Percentiles rank a stretch among this genome's conserved stretches.
Conservation (phyloP, 2,113 vertebrate species). For the Chaetodon auriga region DNA sequence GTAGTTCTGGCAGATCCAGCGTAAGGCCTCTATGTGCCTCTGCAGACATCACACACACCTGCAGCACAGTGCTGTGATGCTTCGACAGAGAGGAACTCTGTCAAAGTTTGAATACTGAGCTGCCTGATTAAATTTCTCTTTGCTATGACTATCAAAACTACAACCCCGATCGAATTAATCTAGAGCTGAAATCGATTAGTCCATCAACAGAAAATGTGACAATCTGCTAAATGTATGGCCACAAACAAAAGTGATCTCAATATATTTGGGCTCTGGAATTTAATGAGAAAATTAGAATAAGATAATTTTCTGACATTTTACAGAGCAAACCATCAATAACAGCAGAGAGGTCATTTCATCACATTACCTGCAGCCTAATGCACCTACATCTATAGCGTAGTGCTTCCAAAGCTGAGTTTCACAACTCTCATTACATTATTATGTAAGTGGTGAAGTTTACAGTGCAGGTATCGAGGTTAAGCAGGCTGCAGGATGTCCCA, state of each 20-base stretch:
- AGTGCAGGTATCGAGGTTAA: neutral
- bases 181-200: neutral
- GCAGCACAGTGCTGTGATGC: neutral
- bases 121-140: neutral
- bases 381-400: too few relatives aligned
- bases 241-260: neutral
- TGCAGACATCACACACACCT: slow-evolving; percentile 5
- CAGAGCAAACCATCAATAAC: neutral
- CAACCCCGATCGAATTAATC: neutral
- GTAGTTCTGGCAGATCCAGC: neutral
- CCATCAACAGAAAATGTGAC: neutral
- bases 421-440: neutral
- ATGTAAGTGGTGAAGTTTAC: neutral
- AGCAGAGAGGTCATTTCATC: too few relatives aligned
- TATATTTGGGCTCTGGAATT: too few relatives aligned
- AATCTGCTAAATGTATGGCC: neutral
- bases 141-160: neutral
- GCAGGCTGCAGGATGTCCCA: neutral
- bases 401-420: neutral
- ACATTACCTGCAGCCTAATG: neutral
- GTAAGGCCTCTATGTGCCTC: neutral
- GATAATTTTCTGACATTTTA: neutral
- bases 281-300: too few relatives aligned
- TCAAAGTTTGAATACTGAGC: neutral
- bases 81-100: neutral